Evolutionary conservation across 2,888 invertebrate genomes (phyloP).

Genomic region (Xestia ashworthii): DNA sequence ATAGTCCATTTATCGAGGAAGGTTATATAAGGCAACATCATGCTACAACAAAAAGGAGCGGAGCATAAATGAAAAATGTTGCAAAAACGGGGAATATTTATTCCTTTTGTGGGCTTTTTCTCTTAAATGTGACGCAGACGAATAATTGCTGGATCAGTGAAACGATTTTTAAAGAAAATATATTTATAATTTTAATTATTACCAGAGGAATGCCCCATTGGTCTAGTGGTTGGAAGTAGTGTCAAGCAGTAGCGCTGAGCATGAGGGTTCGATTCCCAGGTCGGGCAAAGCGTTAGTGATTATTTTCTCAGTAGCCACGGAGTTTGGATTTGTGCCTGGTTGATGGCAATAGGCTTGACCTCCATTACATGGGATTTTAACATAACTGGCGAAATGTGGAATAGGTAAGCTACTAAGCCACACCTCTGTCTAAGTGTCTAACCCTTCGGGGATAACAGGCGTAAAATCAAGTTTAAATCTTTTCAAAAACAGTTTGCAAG

Average conservation of each 20-base stretch:
- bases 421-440: background rate
- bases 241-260: background rate
- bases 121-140: no score
- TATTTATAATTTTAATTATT: background rate
- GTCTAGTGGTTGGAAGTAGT: background rate
- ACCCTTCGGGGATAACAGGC: background rate
- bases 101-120: no score
- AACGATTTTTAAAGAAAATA: background rate
- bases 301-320: background rate
- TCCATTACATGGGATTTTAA: background rate
- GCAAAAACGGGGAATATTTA: no score
- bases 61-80: no score
- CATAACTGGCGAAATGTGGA: background rate
- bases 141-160: background rate
- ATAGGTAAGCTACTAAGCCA: background rate
- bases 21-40: no score
- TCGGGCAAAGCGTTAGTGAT: background rate
- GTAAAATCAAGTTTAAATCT: background rate
- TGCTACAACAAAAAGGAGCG: no score
- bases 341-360: background rate
- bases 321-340: background rate
- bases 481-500: background rate
- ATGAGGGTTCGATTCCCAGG: background rate
- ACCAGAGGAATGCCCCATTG: background rate
- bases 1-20: no score